Evolutionary conservation across 2,888 invertebrate genomes (phyloP), one percentile per base, ranked within the genome.

Genomic region (Caenorhabditis sinica): DNA sequence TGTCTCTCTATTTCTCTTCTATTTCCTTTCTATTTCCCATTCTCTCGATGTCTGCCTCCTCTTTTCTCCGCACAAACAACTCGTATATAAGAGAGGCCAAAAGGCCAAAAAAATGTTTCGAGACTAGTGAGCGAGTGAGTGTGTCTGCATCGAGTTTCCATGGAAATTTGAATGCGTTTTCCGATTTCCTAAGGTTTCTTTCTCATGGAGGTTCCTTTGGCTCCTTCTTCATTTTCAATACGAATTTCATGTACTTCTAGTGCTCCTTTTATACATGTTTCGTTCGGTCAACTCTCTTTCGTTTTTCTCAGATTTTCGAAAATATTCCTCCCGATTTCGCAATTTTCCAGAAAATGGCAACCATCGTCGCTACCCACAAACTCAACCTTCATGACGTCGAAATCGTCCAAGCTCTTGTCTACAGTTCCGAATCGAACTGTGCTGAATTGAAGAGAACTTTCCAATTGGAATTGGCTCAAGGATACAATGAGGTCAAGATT

Each of bases 361-460:
- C 8, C 8, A 43, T 82, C 51, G 56, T 65, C 30, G 56, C 53
- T 33, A 71, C 76, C 43, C 75, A 71, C 56, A 82, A 82, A 15
- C 76, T 71, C 65, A 82, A 75, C 33, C 71, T 82, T 23, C 58
- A 66, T 8, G 80, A 81, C n/a, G 80, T 73, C 23, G 56, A 61
- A 30, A 82, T 82, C 65, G 49, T 53, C n/a, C 82, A 82, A 49
- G 82, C 76, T 0, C 71, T 82, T 45, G 71, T 82, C 60, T 82
- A 82, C 65, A 69, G 58, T 20, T 69, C 75, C 30, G 69, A 75
- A 45, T 82, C 82, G 33, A 82, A 82, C 58, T 76, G 75, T 20
- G 83, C 83, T 17, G 61, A 83, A 49, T 58, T 83, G 56, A 77
- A 60, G 45, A 60, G 83, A 73, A 83, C 77, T 20, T 77, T 77